Evolutionary conservation across 2,888 invertebrate genomes (phyloP).

Genomic region (Dichetophora obliterata): DNA sequence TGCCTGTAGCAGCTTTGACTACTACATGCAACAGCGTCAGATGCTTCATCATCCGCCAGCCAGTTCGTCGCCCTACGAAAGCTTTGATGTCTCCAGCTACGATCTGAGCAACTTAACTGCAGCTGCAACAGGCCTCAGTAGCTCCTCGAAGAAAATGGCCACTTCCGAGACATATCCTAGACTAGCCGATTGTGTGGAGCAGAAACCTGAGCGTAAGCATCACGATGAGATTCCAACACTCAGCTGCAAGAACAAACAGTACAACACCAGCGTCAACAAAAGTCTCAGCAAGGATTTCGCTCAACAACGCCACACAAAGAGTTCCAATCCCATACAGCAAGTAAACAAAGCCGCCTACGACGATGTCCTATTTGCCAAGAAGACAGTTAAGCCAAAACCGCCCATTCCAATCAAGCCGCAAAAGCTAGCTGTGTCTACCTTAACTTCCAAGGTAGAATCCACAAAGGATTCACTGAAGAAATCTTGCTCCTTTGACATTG

Average conservation of each 20-base stretch:
- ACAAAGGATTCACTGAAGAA: slow-evolving; percentile 52
- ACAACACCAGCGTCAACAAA: slow-evolving; percentile 66
- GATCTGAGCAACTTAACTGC: slow-evolving; percentile 59
- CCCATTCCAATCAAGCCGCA: slow-evolving; percentile 66
- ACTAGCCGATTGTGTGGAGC: slow-evolving; percentile 47
- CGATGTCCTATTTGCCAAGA: slow-evolving; percentile 59
- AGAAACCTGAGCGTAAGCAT: not conserved
- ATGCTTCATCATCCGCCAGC: slow-evolving; percentile 49
- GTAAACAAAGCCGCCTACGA: slow-evolving; percentile 50
- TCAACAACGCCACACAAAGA: slow-evolving; percentile 63
- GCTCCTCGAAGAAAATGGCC: slow-evolving; percentile 55
- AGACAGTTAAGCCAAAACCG: slow-evolving; percentile 62
- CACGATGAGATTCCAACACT: slow-evolving; percentile 67
- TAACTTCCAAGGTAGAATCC: slow-evolving; percentile 56
- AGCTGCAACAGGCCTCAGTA: not conserved
- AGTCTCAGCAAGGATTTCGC: slow-evolving; percentile 69
- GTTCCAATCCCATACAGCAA: slow-evolving; percentile 59
- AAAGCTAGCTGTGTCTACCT: slow-evolving; percentile 59
- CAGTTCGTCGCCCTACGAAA: slow-evolving; percentile 59
- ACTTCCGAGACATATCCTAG: slow-evolving; percentile 66
- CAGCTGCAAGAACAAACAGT: slow-evolving; percentile 67
- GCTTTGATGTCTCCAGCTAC: slow-evolving; percentile 70
- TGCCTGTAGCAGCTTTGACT: slow-evolving; percentile 72
- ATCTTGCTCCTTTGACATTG: slow-evolving; percentile 63
- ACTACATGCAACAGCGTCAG: slow-evolving; percentile 70